Conservation (phyloP, 2,888 invertebrate species). For the Agrotis ipsilon region DNA sequence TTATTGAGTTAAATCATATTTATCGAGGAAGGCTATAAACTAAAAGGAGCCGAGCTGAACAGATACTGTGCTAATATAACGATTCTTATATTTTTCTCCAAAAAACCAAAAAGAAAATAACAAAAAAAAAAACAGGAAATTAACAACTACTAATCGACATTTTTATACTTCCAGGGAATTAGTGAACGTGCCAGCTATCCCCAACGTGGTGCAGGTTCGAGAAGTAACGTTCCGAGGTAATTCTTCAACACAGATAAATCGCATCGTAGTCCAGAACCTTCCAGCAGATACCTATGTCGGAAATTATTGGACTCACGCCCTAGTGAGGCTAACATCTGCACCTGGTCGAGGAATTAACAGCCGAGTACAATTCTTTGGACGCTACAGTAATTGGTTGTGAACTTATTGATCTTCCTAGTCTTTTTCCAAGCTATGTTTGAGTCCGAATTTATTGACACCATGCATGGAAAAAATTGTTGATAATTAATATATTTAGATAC, state of each 20-base stretch:
- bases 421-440: no score
- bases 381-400: slow-evolving; percentile 1
- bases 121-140: no score
- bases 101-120: no score
- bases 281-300: background rate
- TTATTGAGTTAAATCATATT: no score
- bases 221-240: background rate
- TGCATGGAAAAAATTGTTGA: background rate
- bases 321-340: background rate
- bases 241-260: slow-evolving; percentile 8
- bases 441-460: background rate
- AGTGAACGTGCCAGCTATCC: background rate
- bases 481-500: no score
- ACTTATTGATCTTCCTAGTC: no score
- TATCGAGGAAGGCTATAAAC: no score
- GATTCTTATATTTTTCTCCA: no score
- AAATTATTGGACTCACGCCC: slow-evolving; percentile 4
- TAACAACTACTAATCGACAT: background rate
- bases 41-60: no score
- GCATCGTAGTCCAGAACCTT: background rate
- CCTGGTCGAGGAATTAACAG: background rate
- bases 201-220: background rate
- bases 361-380: background rate
- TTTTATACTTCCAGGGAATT: slow-evolving; percentile 3
- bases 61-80: no score